Conservation (phyloP, 2,888 invertebrate species). For the Limnephilus lunatus region DNA sequence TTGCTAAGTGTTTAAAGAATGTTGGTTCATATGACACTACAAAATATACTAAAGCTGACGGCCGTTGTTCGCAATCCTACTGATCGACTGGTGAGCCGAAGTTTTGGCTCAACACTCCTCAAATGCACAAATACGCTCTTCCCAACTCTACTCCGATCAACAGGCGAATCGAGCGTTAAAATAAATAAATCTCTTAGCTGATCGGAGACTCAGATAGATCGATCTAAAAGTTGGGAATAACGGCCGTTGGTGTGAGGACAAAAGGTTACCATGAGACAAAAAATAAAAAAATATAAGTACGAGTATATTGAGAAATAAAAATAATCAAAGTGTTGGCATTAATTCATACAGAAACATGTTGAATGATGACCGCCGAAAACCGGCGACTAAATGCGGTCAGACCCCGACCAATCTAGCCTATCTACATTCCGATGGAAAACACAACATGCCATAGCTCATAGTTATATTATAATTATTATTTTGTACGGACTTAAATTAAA, state of each 20-base stretch:
- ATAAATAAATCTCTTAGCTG: too few relatives aligned
- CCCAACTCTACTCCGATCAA: too few relatives aligned
- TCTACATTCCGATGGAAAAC: conserved; percentile 19
- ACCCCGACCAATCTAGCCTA: not conserved
- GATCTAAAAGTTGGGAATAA: too few relatives aligned
- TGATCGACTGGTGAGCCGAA: too few relatives aligned
- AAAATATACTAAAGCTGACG: not conserved
- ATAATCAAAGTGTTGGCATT: not conserved
- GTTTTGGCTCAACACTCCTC: too few relatives aligned
- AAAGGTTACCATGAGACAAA: too few relatives aligned
- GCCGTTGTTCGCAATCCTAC: too few relatives aligned
- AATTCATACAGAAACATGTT: not conserved
- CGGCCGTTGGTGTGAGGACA: too few relatives aligned
- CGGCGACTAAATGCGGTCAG: conserved; percentile 10
- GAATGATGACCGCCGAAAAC: not conserved
- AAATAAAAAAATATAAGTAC: too few relatives aligned
- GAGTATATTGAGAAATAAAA: not conserved
- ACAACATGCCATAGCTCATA: not conserved
- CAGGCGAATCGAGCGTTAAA: too few relatives aligned
- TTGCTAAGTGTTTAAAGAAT: not conserved
- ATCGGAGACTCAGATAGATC: too few relatives aligned
- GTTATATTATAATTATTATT: not conserved
- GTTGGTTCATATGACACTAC: not conserved
- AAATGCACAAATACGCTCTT: too few relatives aligned
- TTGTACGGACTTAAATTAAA: not conserved